Evolutionary conservation across 2,888 invertebrate genomes (phyloP).

Genomic region (Metacarcinus magister): DNA sequence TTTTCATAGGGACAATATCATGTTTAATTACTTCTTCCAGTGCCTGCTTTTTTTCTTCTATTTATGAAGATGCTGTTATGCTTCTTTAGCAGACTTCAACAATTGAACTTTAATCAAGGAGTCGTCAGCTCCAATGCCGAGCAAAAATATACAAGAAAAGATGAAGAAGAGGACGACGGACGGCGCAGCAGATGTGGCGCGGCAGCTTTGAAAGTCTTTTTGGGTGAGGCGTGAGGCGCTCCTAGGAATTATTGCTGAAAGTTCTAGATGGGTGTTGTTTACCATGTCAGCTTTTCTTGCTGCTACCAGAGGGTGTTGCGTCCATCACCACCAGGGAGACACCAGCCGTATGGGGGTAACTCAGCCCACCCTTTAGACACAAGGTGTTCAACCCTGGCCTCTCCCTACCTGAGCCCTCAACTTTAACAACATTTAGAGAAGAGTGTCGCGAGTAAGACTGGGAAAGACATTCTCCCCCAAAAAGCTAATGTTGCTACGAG

Average conservation of each 20-base stretch:
- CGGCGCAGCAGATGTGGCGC: slow-evolving; percentile 70
- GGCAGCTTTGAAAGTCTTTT: slow-evolving; percentile 60
- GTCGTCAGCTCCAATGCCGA: slow-evolving; percentile 55
- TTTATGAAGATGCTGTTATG: background rate
- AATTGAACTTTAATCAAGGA: slow-evolving; percentile 78
- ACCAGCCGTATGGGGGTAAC: background rate
- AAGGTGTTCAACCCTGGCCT: background rate
- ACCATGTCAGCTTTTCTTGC: slow-evolving; percentile 50
- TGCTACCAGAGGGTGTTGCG: slow-evolving; percentile 34
- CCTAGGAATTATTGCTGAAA: slow-evolving; percentile 66
- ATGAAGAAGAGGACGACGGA: slow-evolving; percentile 50
- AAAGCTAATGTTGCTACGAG: slow-evolving; percentile 50
- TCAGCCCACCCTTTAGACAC: background rate
- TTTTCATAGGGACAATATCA: slow-evolving; percentile 76
- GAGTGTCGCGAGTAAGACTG: slow-evolving; percentile 50
- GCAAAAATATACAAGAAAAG: background rate
- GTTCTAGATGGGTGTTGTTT: slow-evolving; percentile 69
- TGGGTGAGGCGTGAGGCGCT: slow-evolving; percentile 60
- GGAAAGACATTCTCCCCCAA: slow-evolving; percentile 54
- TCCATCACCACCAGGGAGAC: background rate
- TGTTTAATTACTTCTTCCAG: slow-evolving; percentile 75
- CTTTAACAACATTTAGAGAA: slow-evolving; percentile 38
- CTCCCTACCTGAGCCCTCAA: slow-evolving; percentile 47
- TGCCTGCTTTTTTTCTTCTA: background rate
- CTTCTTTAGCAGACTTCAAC: slow-evolving; percentile 66